Base-by-base conservation (phyloP, 2,888 invertebrate genomes). In the Prosapia bicincta region DNA sequence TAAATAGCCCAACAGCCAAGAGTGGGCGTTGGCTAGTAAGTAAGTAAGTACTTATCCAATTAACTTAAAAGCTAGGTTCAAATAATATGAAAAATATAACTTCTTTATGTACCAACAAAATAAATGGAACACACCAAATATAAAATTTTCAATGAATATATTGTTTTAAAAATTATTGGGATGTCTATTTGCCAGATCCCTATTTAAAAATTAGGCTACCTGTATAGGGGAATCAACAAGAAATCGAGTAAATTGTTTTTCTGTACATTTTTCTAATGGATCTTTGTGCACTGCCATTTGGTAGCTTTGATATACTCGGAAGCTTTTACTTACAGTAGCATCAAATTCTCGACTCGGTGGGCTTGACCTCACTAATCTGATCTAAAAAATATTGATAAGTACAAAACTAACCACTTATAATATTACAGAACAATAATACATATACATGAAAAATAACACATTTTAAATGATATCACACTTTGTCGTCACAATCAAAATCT, bases 231-330 rank as follows among this genome's bases (percentile, higher is more conserved):
- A 94, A 81, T 92, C 89, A 78, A 95, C 93, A 82, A 98, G 89
- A 88, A 98, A 98, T 80, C 93, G 90, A 80, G 86, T 87, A 85
- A 93, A 98, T 83, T 93, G 92, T 72, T 88, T 85, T 83, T 89
- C 86, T 77, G 90, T 89, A 83, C 94, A 92, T 85, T 95, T 93
- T 77, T 89, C 88, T 6, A 91, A 90, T 72, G 90, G 88, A 85
- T 97, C 97, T 79, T 92, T 89, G 84, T 98, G 98, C 82, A 98
- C 88, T 67, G 86, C 85, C 84, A 91, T 92, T 88, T 98, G 98
- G 86, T 98, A 98, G 85, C 93, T 94, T 83, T 90, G 88, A 86
- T 96, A 98, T 66, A 98, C 84, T 38, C 83, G 82, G 79, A 86
- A 85, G 75, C 85, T 85, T 76, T 81, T 83, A 74, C 86, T 83